Base-by-base conservation (phyloP, 1,140 invertebrate species). In the Penaeus chinensis region DNA sequence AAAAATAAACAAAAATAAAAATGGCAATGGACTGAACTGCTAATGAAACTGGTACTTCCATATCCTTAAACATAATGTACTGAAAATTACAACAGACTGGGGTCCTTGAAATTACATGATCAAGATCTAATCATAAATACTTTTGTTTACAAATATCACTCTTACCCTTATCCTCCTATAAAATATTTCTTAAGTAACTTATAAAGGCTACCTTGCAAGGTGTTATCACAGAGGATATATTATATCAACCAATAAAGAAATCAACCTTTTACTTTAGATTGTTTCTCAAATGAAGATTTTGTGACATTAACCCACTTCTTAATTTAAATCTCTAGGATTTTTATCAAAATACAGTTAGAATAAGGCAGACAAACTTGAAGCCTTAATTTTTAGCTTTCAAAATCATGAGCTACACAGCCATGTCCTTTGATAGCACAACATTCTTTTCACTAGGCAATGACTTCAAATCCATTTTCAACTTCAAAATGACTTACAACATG, bases 401-500 rank as follows among this genome's bases (percentile, higher is more conserved):
- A 32, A 71, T 71, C n/a, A 11, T 32, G 10, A 71, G 11, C 11
- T 19, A 71, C 11, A 32, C 32, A 32, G 32, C 32, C 32, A 71
- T 71, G 0, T n/a, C 3, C 32, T 32, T 13, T 71, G 10, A 32
- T 71, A 42, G 7, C 37, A 42, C 7, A 4, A 42, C 37, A 42
- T 42, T 42, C 37, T 24, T n/a, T 71, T 20, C 66, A 19, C 61
- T 71, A 88, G 20, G 82, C 37, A 81, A 90, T 88, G 22, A 90
- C 89, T 60, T 90, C 89, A 82, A 90, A 90, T 32, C 85, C 89
- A 71, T 90, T 89, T 54, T 91, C 90, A 65, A 90, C 69, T 82
- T 90, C 90, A 87, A 91, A 90, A 79, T 91, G 90, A 63, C 82
- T 87, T 16, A 90, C 89, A 27, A 90, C 90, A 82, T 91, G 90